Base-by-base conservation (phyloP, 2,113 vertebrate species). In the Cryptoleucopteryx plumbea region DNA sequence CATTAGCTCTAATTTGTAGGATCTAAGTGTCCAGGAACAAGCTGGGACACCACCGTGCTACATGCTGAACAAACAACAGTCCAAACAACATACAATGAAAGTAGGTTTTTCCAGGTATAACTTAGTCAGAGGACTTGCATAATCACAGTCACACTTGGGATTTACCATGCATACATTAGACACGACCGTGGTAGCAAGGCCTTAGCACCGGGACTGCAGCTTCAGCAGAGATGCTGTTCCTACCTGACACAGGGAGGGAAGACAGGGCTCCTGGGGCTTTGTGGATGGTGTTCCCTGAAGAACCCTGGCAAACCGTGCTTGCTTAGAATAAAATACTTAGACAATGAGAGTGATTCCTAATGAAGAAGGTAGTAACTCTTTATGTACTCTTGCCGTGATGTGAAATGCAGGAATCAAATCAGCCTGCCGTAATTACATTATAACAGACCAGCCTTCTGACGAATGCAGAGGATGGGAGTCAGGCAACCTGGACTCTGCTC, bases 381-480 rank as follows among this genome's bases (percentile, higher is more conserved):
- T 9, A 40, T 42, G 25, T 59, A 25, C 59, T 66, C 36, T 78
- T 82, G 42, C 19, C 20, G 4, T 29, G 18, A 38, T 86, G n/a
- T 84, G 77, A 73, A 83, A 87, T 56, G 56, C 22, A 71, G 59
- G 42, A 84, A 86, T 58, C 55, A 36, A 47, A 70, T 50, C 45
- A 55, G 42, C 25, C 56, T 0, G 0, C 22, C 10, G 17, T 63
- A 38, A 82, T n/a, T 42, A 18, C 7, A 32, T 81, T 61, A 25
- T 58, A 62, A 36, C 23, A 67, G 55, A 61, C 31, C 36, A 53
- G 19, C 17, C 34, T 65, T 45, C 50, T 67, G n/a, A 89, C 1
- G 2, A 58, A 52, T 8, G 23, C 9, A 42, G 55, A 79, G 72
- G 68, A 71, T 13, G 16, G 25, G 47, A 73, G 38, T 42, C n/a